These are phyloP conservation scores for Heliconius sara DNA, from an alignment of 2,888 invertebrate genomes.

Conservation along the genomic window DNA sequence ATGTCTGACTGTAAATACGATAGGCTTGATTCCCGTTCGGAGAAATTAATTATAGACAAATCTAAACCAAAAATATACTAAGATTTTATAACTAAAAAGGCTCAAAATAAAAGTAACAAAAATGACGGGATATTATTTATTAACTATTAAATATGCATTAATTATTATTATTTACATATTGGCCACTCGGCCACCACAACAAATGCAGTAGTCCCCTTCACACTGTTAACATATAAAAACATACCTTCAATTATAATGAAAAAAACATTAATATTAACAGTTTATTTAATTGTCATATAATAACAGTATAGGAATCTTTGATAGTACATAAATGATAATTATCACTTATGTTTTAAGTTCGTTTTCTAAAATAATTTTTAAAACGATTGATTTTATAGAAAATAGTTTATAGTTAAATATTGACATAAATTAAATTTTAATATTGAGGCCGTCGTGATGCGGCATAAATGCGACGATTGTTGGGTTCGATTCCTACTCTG, in stretches of 20 bases:
- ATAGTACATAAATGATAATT: slow-evolving; percentile 13
- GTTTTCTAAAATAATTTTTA: slow-evolving; percentile 5
- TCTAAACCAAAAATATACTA: not conserved
- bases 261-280: slow-evolving; percentile 13
- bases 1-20: too few species aligned
- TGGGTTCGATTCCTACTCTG: not conserved
- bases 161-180: slow-evolving; percentile 57
- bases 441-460: not conserved
- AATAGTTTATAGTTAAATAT: not conserved
- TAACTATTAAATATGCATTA: slow-evolving; percentile 73
- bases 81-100: not conserved
- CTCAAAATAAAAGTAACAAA: slow-evolving; percentile 32
- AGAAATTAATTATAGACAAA: too few species aligned
- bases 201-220: slow-evolving; percentile 39
- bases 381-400: not conserved
- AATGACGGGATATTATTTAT: slow-evolving; percentile 71
- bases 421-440: not conserved
- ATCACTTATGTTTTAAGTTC: not conserved
- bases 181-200: slow-evolving; percentile 45
- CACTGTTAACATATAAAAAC: slow-evolving; percentile 34
- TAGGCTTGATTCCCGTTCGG: too few species aligned
- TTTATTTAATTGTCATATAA: not conserved
- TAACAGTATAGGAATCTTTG: slow-evolving; percentile 35
- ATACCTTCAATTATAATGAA: slow-evolving; percentile 14
- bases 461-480: not conserved